These are phyloP conservation scores for Pseudorectes ferrugineus DNA, from an alignment of 2,113 vertebrate genomes.

Conservation along the genomic window DNA sequence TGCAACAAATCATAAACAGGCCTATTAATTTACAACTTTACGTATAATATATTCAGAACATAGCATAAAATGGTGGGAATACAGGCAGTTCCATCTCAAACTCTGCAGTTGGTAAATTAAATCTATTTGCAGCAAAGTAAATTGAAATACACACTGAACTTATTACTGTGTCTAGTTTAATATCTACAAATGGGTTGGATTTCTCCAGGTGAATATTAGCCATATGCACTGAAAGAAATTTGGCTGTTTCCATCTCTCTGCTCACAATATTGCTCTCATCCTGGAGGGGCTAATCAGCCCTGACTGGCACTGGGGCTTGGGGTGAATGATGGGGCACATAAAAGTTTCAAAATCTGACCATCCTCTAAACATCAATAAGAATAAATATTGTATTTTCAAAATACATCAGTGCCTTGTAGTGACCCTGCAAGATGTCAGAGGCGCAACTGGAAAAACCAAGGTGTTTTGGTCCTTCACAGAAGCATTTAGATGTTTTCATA, in stretches of 20 bases:
- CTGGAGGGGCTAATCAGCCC: background rate
- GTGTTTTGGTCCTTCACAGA: background rate
- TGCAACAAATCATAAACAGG: slow-evolving; percentile 39
- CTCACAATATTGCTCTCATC: background rate
- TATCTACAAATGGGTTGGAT: slow-evolving; percentile 56
- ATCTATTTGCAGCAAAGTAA: slow-evolving; percentile 60
- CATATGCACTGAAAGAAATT: background rate
- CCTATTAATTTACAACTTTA: slow-evolving; percentile 42
- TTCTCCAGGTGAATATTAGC: slow-evolving; percentile 61
- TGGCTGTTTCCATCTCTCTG: background rate
- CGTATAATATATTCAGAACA: background rate
- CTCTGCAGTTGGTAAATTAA: slow-evolving; percentile 69
- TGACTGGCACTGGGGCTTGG: background rate
- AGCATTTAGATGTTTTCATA: background rate
- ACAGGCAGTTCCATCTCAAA: slow-evolving; percentile 40
- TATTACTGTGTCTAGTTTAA: slow-evolving; percentile 55
- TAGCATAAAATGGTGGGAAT: slow-evolving; percentile 6
- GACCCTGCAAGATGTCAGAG: background rate
- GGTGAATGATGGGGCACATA: background rate
- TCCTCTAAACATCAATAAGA: background rate
- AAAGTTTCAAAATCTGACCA: background rate
- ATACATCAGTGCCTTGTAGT: background rate
- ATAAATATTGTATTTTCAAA: background rate
- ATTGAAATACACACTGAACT: slow-evolving; percentile 60
- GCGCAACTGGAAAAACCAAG: background rate